These are phyloP conservation scores for Nycticebus coucang DNA, from an alignment of 2,113 vertebrate species.

Conservation along the genomic window DNA sequence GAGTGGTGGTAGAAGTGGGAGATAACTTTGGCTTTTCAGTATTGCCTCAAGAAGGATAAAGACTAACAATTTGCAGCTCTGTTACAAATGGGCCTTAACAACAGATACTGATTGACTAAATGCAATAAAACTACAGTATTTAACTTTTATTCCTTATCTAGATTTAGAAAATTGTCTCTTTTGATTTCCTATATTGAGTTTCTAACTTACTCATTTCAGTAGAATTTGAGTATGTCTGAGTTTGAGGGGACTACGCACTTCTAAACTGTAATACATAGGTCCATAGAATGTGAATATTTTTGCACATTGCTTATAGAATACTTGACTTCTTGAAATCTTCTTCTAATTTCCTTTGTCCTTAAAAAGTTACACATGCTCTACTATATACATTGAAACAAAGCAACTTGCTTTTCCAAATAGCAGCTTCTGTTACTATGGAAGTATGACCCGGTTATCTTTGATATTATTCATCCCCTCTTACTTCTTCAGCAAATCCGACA, in stretches of 20 bases:
- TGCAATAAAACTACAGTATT: background rate
- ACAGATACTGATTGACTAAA: background rate
- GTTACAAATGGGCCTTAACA: background rate
- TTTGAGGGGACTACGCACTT: background rate
- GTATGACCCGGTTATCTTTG: background rate
- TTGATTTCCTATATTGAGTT: background rate
- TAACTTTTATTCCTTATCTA: background rate
- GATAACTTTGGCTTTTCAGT: background rate
- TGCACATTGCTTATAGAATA: background rate
- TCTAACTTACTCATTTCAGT: background rate
- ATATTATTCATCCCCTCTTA: background rate
- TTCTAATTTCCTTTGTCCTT: background rate
- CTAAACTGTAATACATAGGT: slow-evolving; percentile 7
- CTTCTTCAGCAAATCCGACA: background rate
- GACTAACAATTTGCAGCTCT: background rate
- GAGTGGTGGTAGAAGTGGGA: background rate
- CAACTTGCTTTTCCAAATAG: background rate
- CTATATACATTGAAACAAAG: background rate
- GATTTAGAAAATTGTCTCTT: background rate
- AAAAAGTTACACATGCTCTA: background rate
- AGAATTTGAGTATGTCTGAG: background rate
- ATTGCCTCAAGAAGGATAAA: background rate
- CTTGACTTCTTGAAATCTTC: background rate
- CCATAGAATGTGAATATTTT: background rate
- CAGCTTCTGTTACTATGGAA: background rate